Conservation (phyloP, 2,797 vertebrate species). For the Helostoma temminkii region DNA sequence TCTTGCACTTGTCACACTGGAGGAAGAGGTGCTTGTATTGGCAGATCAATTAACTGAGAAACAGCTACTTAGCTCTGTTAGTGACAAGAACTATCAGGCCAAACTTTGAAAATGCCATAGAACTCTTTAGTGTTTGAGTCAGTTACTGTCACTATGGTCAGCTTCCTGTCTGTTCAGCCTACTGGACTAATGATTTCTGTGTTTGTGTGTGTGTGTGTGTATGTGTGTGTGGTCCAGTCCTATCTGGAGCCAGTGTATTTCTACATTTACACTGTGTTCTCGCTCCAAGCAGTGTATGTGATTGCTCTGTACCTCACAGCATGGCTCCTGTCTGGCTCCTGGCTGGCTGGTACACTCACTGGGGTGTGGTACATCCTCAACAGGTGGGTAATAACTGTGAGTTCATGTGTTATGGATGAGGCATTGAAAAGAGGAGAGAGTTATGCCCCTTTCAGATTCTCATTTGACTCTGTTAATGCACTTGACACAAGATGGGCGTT, state of each 20-base stretch:
- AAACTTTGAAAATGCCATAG: constrained; percentile 63
- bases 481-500: not conserved
- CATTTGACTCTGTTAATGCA: constrained; percentile 2
- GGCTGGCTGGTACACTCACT: constrained; percentile 91
- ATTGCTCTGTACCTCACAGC: constrained; percentile 93
- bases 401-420: not conserved
- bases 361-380: constrained; percentile 96
- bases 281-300: constrained; percentile 94
- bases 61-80: constrained; percentile 38
- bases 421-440: not conserved
- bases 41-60: constrained; percentile 59
- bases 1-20: constrained; percentile 39
- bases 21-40: constrained; percentile 58
- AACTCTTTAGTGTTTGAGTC: constrained; percentile 30
- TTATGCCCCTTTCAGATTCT: not conserved
- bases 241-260: constrained; percentile 98
- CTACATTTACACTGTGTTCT: constrained; percentile 98
- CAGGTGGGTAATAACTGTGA: constrained; percentile 82
- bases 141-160: constrained; percentile 23
- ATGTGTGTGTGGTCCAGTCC: constrained; percentile 81
- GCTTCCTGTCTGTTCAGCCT: constrained; percentile 27
- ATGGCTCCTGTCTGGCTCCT: constrained; percentile 95
- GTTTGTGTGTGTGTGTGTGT: constrained; percentile 45
- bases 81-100: constrained; percentile 58
- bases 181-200: constrained; percentile 43